Evolutionary conservation across 2,888 invertebrate genomes (phyloP), one percentile per base, ranked within the genome.

Genomic region (Synanthedon andrenaeformis): DNA sequence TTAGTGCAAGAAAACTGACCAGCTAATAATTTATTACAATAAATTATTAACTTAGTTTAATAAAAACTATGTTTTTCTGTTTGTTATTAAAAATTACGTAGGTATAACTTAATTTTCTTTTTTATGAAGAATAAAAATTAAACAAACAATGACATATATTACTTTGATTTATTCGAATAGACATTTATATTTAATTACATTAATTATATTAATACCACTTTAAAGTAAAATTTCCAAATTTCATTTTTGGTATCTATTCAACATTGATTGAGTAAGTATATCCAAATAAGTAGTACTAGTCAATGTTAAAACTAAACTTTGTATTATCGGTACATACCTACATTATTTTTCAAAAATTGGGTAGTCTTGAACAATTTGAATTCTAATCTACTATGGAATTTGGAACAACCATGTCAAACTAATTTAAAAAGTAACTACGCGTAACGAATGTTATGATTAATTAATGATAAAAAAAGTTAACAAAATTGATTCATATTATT

Each of bases 121-220:
- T 35, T 35, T 35, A 10, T 35, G 35, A 35, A 35, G 8, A 10
- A 10, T 10, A 13, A 10, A 69, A 85, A 79, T 79, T 58, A 86
- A 82, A 85, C 77, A 1, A 72, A 64, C 76, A 67, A 76, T 85
- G 62, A 76, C 79, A 69, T 82, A 74, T 77, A 76, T 75, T 76
- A 81, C 17, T 78, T 78, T 77, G 76, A 81, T 87, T 86, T 85
- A 87, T 83, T 87, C 82, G 84, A 85, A 86, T 87, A 87, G 86
- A 87, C 86, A 86, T 86, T 84, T 84, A 82, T 77, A 53, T 73
- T 77, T 76, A 79, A 78, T 76, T 69, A 74, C 75, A 67, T 35
- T 35, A 35, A 35, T 35, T 35, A 35, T 35, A 35, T 35, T 35
- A 35, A 35, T 70, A 73, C 35, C 35, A 35, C 63, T 76, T 74